Evolutionary conservation across 35 echinoderm and acorn worm species (phyloP).

Genomic region (Eucidaris tribuloides): DNA sequence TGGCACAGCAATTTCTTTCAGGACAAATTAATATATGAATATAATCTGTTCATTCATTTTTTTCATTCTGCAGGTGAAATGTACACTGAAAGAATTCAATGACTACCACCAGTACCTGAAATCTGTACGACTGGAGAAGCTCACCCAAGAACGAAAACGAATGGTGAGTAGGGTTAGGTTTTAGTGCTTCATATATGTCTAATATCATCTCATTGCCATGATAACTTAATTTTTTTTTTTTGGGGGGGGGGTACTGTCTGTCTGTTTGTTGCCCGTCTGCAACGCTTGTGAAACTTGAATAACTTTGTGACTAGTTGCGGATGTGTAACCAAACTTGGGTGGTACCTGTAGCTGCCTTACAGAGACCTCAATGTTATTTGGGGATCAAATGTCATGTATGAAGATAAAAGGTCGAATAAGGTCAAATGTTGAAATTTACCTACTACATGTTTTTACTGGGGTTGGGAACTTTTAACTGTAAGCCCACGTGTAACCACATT

Average conservation of each 20-base stretch:
- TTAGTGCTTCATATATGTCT: background rate
- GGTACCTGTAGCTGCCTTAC: too few relatives aligned
- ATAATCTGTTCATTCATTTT: background rate
- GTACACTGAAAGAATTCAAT: constrained; percentile 75
- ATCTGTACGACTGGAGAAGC: constrained; percentile 36
- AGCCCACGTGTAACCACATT: too few relatives aligned
- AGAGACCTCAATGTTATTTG: too few relatives aligned
- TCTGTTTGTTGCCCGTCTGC: background rate
- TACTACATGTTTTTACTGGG: too few relatives aligned
- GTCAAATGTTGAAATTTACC: too few relatives aligned
- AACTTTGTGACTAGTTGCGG: background rate
- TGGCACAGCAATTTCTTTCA: background rate
- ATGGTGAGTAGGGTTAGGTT: constrained; percentile 13
- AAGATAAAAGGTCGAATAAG: too few relatives aligned
- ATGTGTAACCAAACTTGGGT: background rate
- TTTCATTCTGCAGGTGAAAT: constrained; percentile 21
- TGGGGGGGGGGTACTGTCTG: background rate
- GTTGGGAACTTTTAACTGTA: too few relatives aligned
- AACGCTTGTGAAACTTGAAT: background rate
- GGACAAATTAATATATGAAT: background rate
- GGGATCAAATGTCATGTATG: too few relatives aligned
- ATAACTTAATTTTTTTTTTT: background rate
- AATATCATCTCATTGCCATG: background rate
- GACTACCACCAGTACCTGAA: constrained; percentile 72
- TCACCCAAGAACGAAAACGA: constrained; percentile 50